Conservation (phyloP, 2,888 invertebrate genomes). For the Leptura quadrifasciata region DNA sequence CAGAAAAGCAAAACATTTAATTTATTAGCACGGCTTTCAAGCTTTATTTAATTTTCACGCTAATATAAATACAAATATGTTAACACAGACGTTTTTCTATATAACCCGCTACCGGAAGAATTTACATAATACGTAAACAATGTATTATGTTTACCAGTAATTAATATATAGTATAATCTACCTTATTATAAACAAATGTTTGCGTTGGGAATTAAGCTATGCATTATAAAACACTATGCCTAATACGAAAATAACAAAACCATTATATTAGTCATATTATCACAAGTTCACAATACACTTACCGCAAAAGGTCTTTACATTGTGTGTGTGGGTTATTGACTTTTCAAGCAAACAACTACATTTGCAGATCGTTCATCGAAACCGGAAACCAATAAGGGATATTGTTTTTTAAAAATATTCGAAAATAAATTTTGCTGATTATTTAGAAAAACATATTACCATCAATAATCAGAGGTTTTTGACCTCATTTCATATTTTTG, state of each 20-base stretch:
- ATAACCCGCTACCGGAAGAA: too few species aligned
- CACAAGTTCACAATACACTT: not conserved
- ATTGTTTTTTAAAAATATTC: not conserved
- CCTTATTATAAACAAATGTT: conserved; percentile 31
- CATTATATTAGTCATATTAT: conserved; percentile 1
- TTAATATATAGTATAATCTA: not conserved
- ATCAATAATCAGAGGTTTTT: too few species aligned
- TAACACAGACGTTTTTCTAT: too few species aligned
- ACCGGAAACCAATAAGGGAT: not conserved
- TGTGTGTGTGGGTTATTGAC: conserved; percentile 31
- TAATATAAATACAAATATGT: too few species aligned
- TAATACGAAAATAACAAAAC: conserved; percentile 29
- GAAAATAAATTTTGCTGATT: too few species aligned
- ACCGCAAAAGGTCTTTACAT: conserved; percentile 20
- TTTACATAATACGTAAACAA: too few species aligned
- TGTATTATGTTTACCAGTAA: too few species aligned
- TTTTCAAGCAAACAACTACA: not conserved
- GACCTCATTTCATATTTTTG: too few species aligned
- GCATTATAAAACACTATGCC: conserved; percentile 17
- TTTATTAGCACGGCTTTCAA: too few species aligned
- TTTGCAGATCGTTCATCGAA: not conserved
- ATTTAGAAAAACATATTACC: too few species aligned
- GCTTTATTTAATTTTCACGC: too few species aligned
- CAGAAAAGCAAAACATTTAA: too few species aligned
- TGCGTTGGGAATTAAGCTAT: conserved; percentile 25